Conservation (phyloP, 2,888 invertebrate genomes). For the Aplocera efformata region DNA sequence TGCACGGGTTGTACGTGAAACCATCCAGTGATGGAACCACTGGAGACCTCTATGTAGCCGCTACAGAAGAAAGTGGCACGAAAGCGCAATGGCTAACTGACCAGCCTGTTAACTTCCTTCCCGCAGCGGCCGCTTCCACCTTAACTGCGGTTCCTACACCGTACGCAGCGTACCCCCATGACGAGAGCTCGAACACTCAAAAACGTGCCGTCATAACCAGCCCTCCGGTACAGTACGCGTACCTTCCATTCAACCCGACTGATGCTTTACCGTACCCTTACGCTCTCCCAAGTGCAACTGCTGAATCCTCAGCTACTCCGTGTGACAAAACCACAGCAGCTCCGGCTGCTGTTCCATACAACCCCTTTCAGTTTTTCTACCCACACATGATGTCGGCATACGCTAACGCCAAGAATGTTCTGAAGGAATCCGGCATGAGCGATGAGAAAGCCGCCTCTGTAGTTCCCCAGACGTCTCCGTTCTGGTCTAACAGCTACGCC, state of each 20-base stretch:
- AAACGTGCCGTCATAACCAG: conserved; percentile 52
- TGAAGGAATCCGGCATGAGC: conserved; percentile 50
- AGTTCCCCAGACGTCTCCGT: conserved; percentile 40
- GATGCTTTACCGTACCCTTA: conserved; percentile 49
- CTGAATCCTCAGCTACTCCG: conserved; percentile 38
- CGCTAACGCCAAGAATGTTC: conserved; percentile 49
- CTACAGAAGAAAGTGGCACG: conserved; percentile 62
- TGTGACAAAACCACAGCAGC: conserved; percentile 34
- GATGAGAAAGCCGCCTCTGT: conserved; percentile 44
- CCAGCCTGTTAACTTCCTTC: conserved; percentile 59
- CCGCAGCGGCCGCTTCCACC: conserved; percentile 36
- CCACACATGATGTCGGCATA: conserved; percentile 65
- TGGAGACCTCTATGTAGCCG: conserved; percentile 71
- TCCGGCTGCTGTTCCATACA: conserved; percentile 37
- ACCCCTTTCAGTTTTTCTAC: conserved; percentile 59
- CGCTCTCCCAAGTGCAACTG: conserved; percentile 34
- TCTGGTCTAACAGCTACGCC: conserved; percentile 44
- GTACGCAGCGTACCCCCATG: conserved; percentile 24
- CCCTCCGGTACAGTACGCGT: conserved; percentile 53
- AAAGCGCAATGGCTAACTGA: conserved; percentile 68
- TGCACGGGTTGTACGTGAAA: conserved; percentile 65
- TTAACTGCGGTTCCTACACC: conserved; percentile 21
- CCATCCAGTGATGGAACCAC: conserved; percentile 66
- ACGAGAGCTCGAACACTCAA: conserved; percentile 44
- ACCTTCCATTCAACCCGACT: conserved; percentile 41